Evolutionary conservation across 37 sponge, comb jelly and placozoan species (phyloP).

Genomic region (Spongilla lacustris): DNA sequence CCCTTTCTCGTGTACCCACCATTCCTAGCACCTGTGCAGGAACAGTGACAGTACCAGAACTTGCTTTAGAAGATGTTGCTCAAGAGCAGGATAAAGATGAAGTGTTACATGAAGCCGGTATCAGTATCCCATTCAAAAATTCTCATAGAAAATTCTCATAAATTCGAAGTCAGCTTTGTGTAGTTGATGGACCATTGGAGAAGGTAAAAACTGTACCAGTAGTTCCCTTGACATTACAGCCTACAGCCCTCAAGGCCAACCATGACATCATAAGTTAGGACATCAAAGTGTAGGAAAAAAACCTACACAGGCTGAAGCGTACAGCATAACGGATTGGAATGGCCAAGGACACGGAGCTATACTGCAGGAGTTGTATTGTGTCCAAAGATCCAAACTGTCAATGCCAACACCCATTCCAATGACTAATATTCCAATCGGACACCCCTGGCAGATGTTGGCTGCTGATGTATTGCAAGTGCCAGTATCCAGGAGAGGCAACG

Average conservation of each 20-base stretch:
- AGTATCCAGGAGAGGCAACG: conserved; percentile 34
- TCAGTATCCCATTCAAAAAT: too few relatives aligned
- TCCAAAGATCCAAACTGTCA: too few relatives aligned
- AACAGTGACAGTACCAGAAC: too few relatives aligned
- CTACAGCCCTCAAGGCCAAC: not conserved
- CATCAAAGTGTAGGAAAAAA: conserved; percentile 68
- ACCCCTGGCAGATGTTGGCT: conserved; percentile 44
- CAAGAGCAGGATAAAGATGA: too few relatives aligned
- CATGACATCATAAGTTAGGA: conserved; percentile 44
- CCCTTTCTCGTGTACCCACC: too few relatives aligned
- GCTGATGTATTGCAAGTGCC: conserved; percentile 67
- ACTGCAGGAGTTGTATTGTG: conserved; percentile 51
- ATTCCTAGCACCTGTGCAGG: too few relatives aligned
- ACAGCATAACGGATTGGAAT: conserved; percentile 62
- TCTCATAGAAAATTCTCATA: too few relatives aligned
- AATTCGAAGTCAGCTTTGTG: too few relatives aligned
- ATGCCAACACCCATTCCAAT: conserved; percentile 18
- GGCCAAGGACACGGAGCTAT: conserved; percentile 33
- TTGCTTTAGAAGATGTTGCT: too few relatives aligned
- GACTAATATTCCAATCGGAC: conserved; percentile 24
- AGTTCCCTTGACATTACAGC: conserved; percentile 6
- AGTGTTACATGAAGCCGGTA: too few relatives aligned
- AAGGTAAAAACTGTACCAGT: conserved; percentile 18
- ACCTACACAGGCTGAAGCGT: conserved; percentile 28
- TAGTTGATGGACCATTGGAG: too few relatives aligned